Evolutionary conservation across 1,140 invertebrate genomes (phyloP).

Genomic region (Bombus huntii): DNA sequence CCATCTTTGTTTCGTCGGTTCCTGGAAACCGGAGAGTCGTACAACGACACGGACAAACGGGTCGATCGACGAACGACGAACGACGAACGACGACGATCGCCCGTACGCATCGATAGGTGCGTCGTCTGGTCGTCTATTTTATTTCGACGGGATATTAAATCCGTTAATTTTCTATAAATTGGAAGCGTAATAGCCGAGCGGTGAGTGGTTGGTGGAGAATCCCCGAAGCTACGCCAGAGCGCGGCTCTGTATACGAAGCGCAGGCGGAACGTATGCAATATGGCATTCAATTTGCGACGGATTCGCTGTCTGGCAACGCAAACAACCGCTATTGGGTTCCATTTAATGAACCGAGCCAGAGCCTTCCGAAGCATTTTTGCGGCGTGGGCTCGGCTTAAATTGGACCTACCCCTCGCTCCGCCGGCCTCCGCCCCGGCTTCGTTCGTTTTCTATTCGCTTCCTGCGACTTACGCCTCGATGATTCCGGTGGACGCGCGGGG

Average conservation of each 20-base stretch:
- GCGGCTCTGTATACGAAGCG: constrained; percentile 33
- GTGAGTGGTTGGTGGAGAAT: constrained; percentile 33
- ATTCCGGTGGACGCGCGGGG: constrained; percentile 9
- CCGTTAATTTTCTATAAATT: constrained; percentile 53
- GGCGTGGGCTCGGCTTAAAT: constrained; percentile 76
- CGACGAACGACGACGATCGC: too few species aligned
- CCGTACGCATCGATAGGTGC: background rate
- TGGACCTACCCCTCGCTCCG: constrained; percentile 65
- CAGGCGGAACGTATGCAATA: constrained; percentile 75
- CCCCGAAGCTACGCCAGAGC: constrained; percentile 32
- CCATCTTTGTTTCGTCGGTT: background rate
- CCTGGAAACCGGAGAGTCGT: fast-evolving
- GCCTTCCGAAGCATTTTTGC: constrained; percentile 75
- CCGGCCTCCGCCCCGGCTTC: constrained; percentile 22
- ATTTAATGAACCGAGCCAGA: constrained; percentile 76
- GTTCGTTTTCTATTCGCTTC: constrained; percentile 65
- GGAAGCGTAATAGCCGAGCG: constrained; percentile 13
- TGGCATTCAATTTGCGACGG: constrained; percentile 76
- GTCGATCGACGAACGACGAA: too few species aligned
- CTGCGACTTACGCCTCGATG: constrained; percentile 64
- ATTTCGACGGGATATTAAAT: constrained; percentile 29
- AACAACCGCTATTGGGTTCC: constrained; percentile 79
- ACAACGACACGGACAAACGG: too few species aligned
- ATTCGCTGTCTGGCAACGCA: constrained; percentile 76
- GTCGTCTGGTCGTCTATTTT: background rate